Evolutionary conservation across 2,888 invertebrate species (phyloP), one percentile per base, ranked within the genome.

Genomic region (Scaeva pyrastri): DNA sequence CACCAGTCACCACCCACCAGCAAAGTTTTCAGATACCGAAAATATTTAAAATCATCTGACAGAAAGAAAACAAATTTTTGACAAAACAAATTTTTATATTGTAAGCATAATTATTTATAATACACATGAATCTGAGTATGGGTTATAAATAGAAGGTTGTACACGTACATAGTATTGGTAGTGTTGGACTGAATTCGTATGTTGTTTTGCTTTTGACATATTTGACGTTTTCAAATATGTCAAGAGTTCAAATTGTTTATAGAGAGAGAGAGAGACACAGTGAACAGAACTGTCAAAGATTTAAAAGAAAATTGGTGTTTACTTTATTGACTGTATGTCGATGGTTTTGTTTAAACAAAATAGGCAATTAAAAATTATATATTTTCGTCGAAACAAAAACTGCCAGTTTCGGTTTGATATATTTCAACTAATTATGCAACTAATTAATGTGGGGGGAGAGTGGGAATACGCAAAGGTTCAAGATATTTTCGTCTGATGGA

Each of bases 241-340:
- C 64, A 64, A 31, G 14, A 64, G 64, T 66, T 66, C 66, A 66
- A 48, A 3, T 66, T 66, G 66, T 66, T 36, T 48, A 43, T 36
- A 3, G 23, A 8, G 3, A 45, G 7, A 23, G 12, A 10, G 2
- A 7, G 14, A 31, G 31, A 23, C n/a, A n/a, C n/a, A n/a, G n/a
- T n/a, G n/a, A 48, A 16, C 66, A 31, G 8, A 48, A 16, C 66
- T 66, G 66, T 48, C 66, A 36, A 36, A 48, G 2, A 48, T 48
- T 66, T 31, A 19, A 66, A 66, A 12, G n/a, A 19, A 66, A 66
- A 48, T 66, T 62, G 4, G 19, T 66, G 48, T 19, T 31, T 14
- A 36, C 19, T 64, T 39, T 41, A 41, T 60, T 39, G 60, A 60
- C 41, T 50, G 3, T 8, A 31, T 5, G 31, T 31, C 5, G 5